Evolutionary conservation across 2,888 invertebrate species (phyloP), one percentile per base, ranked within the genome.

Genomic region (Papilio demoleus): DNA sequence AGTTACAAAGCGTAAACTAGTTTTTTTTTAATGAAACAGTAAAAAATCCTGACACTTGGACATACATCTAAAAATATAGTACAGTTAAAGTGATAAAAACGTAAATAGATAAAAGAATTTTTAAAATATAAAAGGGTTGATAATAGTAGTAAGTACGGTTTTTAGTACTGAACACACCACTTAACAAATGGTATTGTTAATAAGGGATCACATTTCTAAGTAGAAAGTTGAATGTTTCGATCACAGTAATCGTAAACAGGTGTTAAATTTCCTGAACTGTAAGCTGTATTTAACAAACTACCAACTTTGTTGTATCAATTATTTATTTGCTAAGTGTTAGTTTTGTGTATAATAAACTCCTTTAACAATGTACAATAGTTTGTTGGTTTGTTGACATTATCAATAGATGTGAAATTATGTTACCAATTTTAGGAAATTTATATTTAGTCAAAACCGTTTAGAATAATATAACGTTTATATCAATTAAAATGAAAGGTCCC

Each of bases 301-400:
- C 19, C 12, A 65, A 65, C 40, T 56, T 56, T 17, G 40, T 65
- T 27, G 19, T 11, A 22, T 14, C 3, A 65, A 65, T 65, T 56
- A 65, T 65, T 53, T 56, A 56, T 56, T 40, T 19, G 40, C 22
- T 56, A 65, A 65, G 56, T 56, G 38, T 56, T 31, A 65, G 56
- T 56, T 42, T 17, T 42, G 24, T 53, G 65, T 56, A 31, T 56
- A 65, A 56, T 36, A 65, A 65, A 65, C 40, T 40, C 27, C 19
- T 56, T 12, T 3, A 27, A 38, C 5, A 17, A 24, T 27, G 17
- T 53, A 40, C n/a, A 27, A 47, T 22, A 2, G 22, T 34, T 3
- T n/a, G 24, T 47, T 38, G 24, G 38, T 12, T 24, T 14, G 50
- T 63, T 50, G 47, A 14, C 9, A 12, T 11, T 14, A 12, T 38